Conservation (phyloP, 1,140 invertebrate species). For the Pectinophora gossypiella region DNA sequence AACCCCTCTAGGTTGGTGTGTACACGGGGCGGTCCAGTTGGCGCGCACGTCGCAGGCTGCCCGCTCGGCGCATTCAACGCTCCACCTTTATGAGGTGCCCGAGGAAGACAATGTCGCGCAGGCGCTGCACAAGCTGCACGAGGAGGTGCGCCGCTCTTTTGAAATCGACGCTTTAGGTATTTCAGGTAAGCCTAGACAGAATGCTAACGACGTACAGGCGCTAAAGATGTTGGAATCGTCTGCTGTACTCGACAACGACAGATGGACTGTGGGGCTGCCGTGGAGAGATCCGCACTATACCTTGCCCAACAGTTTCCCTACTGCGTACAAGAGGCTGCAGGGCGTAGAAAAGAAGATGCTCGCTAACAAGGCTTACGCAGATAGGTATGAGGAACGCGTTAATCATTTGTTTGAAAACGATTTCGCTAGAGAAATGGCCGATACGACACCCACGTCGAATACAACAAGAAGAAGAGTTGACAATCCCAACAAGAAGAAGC, state of each 20-base stretch:
- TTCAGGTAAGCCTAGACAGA: neutral
- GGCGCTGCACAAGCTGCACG: conserved; percentile 7
- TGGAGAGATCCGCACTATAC: neutral
- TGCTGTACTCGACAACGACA: neutral
- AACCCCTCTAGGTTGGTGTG: conserved; percentile 19
- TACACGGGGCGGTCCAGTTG: conserved; percentile 9
- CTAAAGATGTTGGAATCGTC: neutral
- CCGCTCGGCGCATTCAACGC: conserved; percentile 1
- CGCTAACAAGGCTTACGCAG: neutral
- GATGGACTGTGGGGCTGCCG: conserved; percentile 2
- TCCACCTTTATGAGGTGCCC: neutral
- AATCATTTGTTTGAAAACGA: no score
- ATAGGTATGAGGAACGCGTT: no score
- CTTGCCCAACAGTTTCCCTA: conserved; percentile 6
- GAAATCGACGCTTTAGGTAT: neutral
- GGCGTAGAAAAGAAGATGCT: conserved; percentile 4
- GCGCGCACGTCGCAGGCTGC: neutral
- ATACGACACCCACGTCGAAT: no score
- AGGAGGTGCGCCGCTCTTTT: neutral
- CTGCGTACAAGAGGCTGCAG: neutral
- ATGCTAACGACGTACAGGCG: neutral
- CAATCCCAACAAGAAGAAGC: conserved; percentile 14
- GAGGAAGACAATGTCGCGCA: conserved; percentile 5
- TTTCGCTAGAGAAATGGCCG: neutral
- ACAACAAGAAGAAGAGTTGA: no score